Percentiles rank a stretch among this genome's conserved stretches.
Conservation (phyloP, 2,113 vertebrate species). For the Cyphomyrus discorhynchus region DNA sequence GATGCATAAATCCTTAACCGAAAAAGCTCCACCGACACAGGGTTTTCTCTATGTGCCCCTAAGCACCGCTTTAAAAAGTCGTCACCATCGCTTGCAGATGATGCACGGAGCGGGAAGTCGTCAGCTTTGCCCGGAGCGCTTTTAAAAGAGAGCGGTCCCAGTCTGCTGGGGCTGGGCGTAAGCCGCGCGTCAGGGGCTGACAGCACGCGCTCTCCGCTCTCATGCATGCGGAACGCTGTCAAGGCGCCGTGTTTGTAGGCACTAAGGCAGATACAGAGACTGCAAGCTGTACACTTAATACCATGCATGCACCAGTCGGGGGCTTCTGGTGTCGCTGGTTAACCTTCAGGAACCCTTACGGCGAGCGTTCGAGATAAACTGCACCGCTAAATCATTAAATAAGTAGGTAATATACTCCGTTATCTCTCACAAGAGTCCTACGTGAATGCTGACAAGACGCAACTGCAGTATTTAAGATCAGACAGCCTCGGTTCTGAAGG, state of each 20-base stretch:
- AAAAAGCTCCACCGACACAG: neutral
- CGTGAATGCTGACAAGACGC: neutral
- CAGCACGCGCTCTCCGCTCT: neutral
- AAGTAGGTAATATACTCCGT: neutral
- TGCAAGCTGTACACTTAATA: neutral
- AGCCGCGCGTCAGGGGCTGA: neutral
- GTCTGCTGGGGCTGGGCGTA: neutral
- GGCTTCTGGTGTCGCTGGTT: neutral
- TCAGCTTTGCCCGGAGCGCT: neutral
- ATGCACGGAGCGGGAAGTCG: neutral
- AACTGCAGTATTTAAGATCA: neutral
- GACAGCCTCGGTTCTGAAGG: neutral
- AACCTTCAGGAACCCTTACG: neutral
- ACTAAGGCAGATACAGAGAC: neutral
- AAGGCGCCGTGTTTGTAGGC: neutral
- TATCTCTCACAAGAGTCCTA: neutral
- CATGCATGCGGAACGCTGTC: neutral
- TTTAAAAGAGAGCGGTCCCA: neutral
- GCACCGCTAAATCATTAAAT: neutral
- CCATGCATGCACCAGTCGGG: neutral
- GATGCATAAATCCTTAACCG: neutral
- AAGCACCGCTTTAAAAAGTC: no score
- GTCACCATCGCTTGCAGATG: neutral
- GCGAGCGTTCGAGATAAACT: neutral
- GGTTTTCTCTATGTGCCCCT: neutral